Evolutionary conservation across 2,888 invertebrate genomes (phyloP), one percentile per base, ranked within the genome.

Genomic region (Nephrotoma guestfalica): DNA sequence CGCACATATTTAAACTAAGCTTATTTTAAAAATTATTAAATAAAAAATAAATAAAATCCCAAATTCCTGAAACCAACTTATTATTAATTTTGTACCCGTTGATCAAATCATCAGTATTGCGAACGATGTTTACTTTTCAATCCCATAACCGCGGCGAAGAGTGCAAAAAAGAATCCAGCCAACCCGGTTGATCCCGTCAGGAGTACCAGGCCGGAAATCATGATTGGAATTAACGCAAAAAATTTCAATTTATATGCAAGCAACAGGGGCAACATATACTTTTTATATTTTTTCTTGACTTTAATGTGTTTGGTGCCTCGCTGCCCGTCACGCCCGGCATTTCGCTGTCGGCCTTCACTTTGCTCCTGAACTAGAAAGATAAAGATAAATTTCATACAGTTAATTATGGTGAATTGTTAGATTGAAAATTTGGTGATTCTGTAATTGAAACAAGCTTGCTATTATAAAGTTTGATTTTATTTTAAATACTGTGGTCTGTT

Each of bases 81-180:
- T 30, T 30, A 9, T 13, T 51, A 47, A 15, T 51, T 71, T 71
- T 30, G 30, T 30, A 9, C 30, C 30, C 30, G 30, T 30, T 30
- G 2, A 71, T 71, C 7, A 11, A 18, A 9, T 71, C 30, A 11
- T 30, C n/a, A 13, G 0, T n/a, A 6, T 41, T 84, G n/a, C 6
- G 41, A 30, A 30, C 30, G 40, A 42, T 41, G n/a, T 84, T 41
- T 84, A 42, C 9, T 92, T 90, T 94, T 96, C 88, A 96, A 92
- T 87, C 95, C 96, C 93, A 97, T 95, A 4, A 95, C 95, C 1
- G 96, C 96, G 86, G 96, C 95, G 89, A 97, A 97, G 13, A 97
- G 91, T 0, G 97, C 96, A 90, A 97, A 97, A 93, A 97, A 97
- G 92, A 97, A 97, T 88, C 97, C 97, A 30, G 96, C 97, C 87